Percentiles rank a stretch among this genome's conserved stretches.
Evolutionary conservation across 2,888 invertebrate genomes (phyloP).

Genomic region (Rotaria sp.): DNA sequence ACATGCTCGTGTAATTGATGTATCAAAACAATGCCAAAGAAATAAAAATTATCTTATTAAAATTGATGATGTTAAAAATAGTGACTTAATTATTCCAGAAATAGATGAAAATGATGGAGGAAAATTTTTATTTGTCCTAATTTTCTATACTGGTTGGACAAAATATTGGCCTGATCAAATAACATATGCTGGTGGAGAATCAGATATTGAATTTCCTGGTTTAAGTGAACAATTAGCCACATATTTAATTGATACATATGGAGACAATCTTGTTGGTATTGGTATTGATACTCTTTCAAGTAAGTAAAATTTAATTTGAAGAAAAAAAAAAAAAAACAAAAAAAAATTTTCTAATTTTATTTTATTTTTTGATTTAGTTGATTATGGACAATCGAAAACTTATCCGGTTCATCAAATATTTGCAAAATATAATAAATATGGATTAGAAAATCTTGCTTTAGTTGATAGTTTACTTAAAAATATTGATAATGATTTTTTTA

Average conservation of each 20-base stretch:
- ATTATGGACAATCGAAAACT: background rate
- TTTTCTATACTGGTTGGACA: conserved; percentile 25
- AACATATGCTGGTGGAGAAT: background rate
- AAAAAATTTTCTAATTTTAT: background rate
- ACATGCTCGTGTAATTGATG: conserved; percentile 5
- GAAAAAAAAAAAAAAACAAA: background rate
- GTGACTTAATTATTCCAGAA: background rate
- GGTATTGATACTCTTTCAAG: conserved; percentile 22
- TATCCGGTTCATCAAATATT: conserved; percentile 1
- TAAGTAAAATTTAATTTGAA: background rate
- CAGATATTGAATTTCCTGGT: conserved; percentile 14
- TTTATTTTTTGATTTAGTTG: conserved; percentile 10
- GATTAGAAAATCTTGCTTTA: background rate
- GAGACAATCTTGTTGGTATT: background rate
- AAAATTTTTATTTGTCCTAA: background rate
- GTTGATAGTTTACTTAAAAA: background rate
- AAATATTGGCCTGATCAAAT: conserved; percentile 18
- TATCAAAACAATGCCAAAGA: background rate
- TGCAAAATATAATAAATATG: background rate
- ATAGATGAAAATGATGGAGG: background rate
- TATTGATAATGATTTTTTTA: background rate
- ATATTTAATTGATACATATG: conserved; percentile 2
- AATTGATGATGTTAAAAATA: background rate
- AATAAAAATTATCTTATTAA: background rate
- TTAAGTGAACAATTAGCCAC: background rate